Evolutionary conservation across 2,888 invertebrate species (phyloP), one percentile per base, ranked within the genome.

Genomic region (Neoascia interrupta): DNA sequence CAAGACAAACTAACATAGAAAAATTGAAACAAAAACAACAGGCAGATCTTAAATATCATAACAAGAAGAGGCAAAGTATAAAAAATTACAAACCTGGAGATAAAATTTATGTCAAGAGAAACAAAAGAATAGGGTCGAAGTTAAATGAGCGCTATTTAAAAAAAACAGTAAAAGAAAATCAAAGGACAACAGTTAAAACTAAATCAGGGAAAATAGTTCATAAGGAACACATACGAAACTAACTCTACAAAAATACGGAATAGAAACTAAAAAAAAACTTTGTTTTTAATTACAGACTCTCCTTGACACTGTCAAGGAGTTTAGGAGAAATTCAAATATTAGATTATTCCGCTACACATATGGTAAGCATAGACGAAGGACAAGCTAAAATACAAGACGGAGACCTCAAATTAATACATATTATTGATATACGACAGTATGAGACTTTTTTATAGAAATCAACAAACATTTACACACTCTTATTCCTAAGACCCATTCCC

Each of bases 111-210:
- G 68, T 69, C 2, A 61, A 36, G 53, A 45, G 41, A 28, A 70
- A 64, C 18, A 76, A 70, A 47, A 41, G 60, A 39, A 5, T 36
- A 49, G 69, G 69, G 1, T 45, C 80, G 1, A 80, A 73, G 26
- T 54, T 69, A 6, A 63, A 63, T 16, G 18, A 11, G 3, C n/a
- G 69, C 5, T 70, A 74, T 19, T 43, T n/a, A n/a, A 26, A 56
- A 56, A 64, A 81, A 36, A 49, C 64, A 37, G 80, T 81, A 3
- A 53, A 49, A 15, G 74, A 74, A 61, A 53, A 81, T 41, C 51
- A 13, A 36, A 54, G 49, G 13, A 63, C 73, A 21, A 56, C 56
- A 11, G 31, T 80, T 4, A 5, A 56, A 28, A 80, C 80, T 6
- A 16, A n/a, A n/a, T n/a, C n/a, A n/a, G n/a, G n/a, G n/a, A n/a